Evolutionary conservation across 2,113 vertebrate genomes (phyloP), one percentile per base, ranked within the genome.

Genomic region (Podilymbus podiceps): DNA sequence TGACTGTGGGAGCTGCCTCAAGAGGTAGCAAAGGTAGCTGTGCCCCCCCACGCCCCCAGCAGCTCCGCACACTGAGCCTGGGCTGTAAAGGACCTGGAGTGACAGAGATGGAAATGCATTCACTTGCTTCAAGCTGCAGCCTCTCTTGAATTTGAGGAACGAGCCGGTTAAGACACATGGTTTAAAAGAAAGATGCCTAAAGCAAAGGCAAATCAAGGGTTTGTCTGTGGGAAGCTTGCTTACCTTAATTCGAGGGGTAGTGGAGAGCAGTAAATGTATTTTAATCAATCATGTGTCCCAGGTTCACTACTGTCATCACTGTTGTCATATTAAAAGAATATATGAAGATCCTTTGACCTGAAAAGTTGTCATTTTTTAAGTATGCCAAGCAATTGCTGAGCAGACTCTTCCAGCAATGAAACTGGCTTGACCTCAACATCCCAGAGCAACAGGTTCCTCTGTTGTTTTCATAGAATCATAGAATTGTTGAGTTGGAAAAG

Each of bases 231-330:
- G 59, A 42, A 40, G 58, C 72, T 72, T 40, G 12, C 8, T 52
- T 15, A 35, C 56, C 17, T 5, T 22, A 31, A 12, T 25, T 42
- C 15, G 47, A 47, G 53, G n/a, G 40, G 15, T 35, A 35, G 16
- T 4, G 1, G 58, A 40, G 52, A 66, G 40, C 28, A 35, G 15
- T 42, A n/a, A 13, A 17, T 5, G 38, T 38, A 8, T 55, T 55
- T 60, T 35, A 13, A 35, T 12, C 7, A 0, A 35, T 15, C 7
- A 0, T 11, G 30, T 40, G n/a, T 35, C 52, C 46, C 30, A 16
- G 17, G 12, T 66, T 67, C 46, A 28, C n/a, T 35, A 27, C 21
- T 38, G 38, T 38, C 38, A 38, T 38, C 38, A 38, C 38, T 38
- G 38, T 38, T 78, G 52, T 27, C n/a, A 12, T 9, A 69, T 49